phyloP scores from a whole-genome alignment of 2,797 vertebrate genomes.

The Tamandua tetradactyla region DNA sequence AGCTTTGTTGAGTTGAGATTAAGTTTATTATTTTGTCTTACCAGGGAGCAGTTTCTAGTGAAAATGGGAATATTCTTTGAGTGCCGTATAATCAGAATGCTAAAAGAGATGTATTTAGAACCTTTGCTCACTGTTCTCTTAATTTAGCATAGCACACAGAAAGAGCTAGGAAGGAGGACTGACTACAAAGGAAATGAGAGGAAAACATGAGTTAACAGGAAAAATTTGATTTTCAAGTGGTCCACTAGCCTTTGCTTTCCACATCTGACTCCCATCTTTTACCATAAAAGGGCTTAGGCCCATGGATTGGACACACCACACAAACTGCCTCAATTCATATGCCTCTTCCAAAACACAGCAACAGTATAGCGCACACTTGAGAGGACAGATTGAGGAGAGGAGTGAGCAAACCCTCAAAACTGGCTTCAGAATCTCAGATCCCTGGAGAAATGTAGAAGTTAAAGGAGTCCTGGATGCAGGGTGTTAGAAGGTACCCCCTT shows the following conservation, averaged over 20 bases:
- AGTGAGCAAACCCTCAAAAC: background rate
- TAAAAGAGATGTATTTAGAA: background rate
- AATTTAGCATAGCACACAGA: background rate
- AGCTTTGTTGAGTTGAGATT: background rate
- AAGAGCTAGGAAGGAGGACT: background rate
- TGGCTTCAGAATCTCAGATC: background rate
- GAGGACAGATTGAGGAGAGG: background rate
- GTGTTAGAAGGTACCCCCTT: background rate
- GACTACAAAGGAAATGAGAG: background rate
- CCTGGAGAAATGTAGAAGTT: background rate
- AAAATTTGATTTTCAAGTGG: background rate
- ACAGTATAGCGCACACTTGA: background rate
- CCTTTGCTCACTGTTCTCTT: background rate
- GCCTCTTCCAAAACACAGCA: background rate
- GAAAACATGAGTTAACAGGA: background rate
- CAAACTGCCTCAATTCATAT: background rate
- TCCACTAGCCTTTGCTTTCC: background rate
- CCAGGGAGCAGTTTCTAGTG: conserved; percentile 30
- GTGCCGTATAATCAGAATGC: background rate
- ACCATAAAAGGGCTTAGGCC: background rate
- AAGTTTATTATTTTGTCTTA: background rate
- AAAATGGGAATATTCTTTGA: background rate
- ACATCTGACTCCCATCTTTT: background rate
- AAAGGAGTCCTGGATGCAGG: background rate
- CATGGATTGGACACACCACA: background rate